Evolutionary conservation across 2,797 vertebrate genomes (phyloP).

Genomic region (Melanitta fusca): DNA sequence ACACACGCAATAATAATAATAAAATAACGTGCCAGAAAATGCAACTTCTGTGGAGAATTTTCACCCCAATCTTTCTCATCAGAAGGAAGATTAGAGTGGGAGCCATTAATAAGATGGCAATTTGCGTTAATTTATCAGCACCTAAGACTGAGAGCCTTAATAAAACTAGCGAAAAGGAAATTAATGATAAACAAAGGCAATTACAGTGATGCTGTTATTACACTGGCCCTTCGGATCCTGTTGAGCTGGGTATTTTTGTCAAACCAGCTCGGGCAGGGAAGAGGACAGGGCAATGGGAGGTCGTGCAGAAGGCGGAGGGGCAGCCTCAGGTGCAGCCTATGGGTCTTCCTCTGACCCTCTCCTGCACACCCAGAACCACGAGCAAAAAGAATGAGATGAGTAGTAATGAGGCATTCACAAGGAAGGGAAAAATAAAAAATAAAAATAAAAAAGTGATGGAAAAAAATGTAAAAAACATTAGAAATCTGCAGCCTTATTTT

Average conservation of each 20-base stretch:
- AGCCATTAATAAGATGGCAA: constrained; percentile 50
- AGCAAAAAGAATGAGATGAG: not conserved
- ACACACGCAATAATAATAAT: not conserved
- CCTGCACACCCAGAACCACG: not conserved
- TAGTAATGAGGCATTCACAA: not conserved
- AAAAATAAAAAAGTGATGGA: not conserved
- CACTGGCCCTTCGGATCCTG: not conserved
- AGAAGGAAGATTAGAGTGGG: not conserved
- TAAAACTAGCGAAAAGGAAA: constrained; percentile 40
- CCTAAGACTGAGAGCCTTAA: constrained; percentile 18
- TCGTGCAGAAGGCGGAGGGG: not conserved
- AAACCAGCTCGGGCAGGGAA: not conserved
- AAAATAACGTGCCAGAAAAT: constrained; percentile 7
- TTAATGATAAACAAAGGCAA: constrained; percentile 25
- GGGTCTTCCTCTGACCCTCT: not conserved
- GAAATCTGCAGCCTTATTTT: not conserved
- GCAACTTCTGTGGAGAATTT: constrained; percentile 14
- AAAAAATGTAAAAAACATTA: not conserved
- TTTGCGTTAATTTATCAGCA: constrained; percentile 50
- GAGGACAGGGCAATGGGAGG: not conserved
- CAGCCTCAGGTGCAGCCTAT: not conserved
- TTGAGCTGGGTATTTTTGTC: not conserved
- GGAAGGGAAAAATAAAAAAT: not conserved
- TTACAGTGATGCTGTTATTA: constrained; percentile 1
- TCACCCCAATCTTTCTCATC: not conserved